Evolutionary conservation across 2,888 invertebrate species (phyloP).

Genomic region (Acrobasis repandana): DNA sequence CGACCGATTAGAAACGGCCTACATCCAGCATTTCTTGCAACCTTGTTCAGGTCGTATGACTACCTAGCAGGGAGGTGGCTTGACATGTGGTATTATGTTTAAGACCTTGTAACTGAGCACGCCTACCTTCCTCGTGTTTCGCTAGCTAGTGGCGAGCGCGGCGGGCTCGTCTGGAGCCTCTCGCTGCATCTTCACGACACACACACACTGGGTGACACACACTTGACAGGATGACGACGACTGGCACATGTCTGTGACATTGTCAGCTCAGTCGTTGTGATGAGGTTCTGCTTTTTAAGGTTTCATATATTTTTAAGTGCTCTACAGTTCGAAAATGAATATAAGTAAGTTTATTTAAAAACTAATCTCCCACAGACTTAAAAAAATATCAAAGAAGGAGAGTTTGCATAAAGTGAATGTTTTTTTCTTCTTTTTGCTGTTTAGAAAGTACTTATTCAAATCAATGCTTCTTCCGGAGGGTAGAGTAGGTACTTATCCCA

Average conservation of each 20-base stretch:
- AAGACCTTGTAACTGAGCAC: neutral
- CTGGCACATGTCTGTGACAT: neutral
- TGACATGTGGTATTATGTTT: neutral
- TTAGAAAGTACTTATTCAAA: too few relatives aligned
- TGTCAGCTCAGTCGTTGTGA: neutral
- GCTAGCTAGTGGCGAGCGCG: constrained; percentile 1
- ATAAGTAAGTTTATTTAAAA: too few relatives aligned
- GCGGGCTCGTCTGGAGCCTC: neutral
- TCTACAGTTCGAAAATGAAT: too few relatives aligned
- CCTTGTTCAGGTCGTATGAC: neutral
- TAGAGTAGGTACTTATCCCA: too few relatives aligned
- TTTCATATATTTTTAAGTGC: neutral
- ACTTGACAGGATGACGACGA: neutral
- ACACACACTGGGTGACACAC: neutral
- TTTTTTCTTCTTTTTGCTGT: too few relatives aligned
- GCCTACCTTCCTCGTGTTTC: neutral
- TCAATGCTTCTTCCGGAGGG: too few relatives aligned
- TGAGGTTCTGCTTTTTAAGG: neutral
- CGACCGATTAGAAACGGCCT: too few relatives aligned
- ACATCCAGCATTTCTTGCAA: too few relatives aligned
- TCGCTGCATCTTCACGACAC: constrained; percentile 9
- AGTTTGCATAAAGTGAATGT: too few relatives aligned
- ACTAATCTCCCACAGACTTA: too few relatives aligned
- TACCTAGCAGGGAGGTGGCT: neutral
- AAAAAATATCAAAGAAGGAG: too few relatives aligned